phyloP scores from a whole-genome alignment of 23 tunicate species.

The Pegea sp. region DNA sequence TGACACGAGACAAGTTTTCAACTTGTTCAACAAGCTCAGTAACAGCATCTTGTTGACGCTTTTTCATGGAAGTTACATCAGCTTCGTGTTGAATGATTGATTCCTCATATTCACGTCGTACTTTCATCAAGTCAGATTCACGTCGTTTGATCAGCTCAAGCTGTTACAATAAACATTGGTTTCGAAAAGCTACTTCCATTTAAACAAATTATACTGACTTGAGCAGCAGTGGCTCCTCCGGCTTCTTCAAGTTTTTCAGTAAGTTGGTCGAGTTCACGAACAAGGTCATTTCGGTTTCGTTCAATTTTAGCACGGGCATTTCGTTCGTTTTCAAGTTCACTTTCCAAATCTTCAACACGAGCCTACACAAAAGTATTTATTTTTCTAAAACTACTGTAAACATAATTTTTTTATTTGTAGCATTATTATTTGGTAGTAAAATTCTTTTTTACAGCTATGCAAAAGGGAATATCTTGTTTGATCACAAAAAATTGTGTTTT shows the following conservation, averaged over 20 bases:
- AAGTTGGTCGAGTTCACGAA: slow-evolving; percentile 91
- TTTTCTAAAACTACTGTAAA: no score
- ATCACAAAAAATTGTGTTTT: no score
- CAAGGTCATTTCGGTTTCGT: slow-evolving; percentile 68
- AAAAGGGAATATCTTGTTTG: no score
- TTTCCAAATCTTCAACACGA: slow-evolving; percentile 90
- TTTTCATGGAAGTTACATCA: slow-evolving; percentile 37
- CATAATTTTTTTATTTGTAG: no score
- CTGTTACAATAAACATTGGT: no score
- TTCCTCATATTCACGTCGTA: slow-evolving; percentile 90
- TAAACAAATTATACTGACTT: no score
- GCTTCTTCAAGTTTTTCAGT: slow-evolving; percentile 93
- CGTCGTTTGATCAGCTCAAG: slow-evolving; percentile 85
- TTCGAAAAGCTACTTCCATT: no score
- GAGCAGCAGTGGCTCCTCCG: slow-evolving; percentile 88
- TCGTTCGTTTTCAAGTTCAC: slow-evolving; percentile 90
- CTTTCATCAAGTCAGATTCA: slow-evolving; percentile 73
- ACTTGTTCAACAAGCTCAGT: slow-evolving; percentile 78
- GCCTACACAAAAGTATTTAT: slow-evolving; percentile 43
- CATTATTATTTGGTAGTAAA: no score
- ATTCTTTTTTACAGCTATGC: no score
- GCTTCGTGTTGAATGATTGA: slow-evolving; percentile 70
- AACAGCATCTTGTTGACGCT: slow-evolving; percentile 53
- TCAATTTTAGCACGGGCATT: slow-evolving; percentile 73
- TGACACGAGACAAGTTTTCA: slow-evolving; percentile 71